Conservation (phyloP, 2,888 invertebrate genomes). For the Nasonovia ribisnigri region DNA sequence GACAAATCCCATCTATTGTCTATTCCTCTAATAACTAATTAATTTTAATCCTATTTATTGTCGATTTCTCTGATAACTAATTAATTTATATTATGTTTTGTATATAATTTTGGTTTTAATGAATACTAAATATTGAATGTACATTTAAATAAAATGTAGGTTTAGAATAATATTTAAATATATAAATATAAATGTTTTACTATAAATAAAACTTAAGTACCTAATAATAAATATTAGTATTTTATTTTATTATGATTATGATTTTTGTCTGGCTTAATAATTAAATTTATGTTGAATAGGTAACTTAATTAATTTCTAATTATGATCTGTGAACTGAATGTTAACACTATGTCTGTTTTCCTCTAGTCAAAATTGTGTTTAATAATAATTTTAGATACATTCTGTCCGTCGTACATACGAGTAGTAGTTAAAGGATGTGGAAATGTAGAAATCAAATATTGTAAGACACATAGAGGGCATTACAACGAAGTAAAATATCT, state of each 20-base stretch:
- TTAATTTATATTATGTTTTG: neutral
- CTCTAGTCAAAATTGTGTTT: conserved; percentile 2
- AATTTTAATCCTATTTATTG: no score
- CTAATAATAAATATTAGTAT: no score
- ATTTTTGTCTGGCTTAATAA: no score
- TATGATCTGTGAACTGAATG: neutral
- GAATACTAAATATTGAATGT: neutral
- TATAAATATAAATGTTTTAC: no score
- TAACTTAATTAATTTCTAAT: neutral
- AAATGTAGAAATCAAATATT: neutral
- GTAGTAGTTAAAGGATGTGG: neutral
- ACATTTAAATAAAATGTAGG: no score
- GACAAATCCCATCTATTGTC: neutral
- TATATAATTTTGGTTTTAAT: neutral
- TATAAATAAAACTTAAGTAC: no score
- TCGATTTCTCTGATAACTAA: no score
- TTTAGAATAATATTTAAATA: no score
- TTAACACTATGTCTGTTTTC: neutral
- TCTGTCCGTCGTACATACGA: neutral
- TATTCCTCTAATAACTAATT: neutral
- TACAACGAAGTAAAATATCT: neutral
- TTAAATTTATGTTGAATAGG: no score
- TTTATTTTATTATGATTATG: no score
- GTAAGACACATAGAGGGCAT: neutral
- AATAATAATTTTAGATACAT: neutral